These are phyloP conservation scores for Embiotoca jacksoni DNA, from an alignment of 2,113 vertebrate genomes.

Conservation along the genomic window DNA sequence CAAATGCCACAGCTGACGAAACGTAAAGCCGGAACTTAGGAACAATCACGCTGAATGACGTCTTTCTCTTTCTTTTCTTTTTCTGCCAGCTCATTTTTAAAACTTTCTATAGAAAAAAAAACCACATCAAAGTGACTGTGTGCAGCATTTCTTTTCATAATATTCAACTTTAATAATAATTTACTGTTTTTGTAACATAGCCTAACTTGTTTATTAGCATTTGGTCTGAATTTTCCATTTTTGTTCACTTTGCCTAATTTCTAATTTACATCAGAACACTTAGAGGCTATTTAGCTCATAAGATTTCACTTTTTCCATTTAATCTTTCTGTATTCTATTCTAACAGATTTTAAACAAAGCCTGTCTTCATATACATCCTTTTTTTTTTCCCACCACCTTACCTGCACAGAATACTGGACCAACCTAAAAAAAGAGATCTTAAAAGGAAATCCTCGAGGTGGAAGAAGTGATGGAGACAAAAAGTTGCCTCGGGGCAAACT, in stretches of 20 bases:
- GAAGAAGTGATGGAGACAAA: conserved; percentile 27
- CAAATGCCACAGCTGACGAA: conserved; percentile 44
- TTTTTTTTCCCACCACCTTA: conserved; percentile 46
- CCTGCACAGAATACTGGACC: background rate
- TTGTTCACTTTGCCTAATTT: background rate
- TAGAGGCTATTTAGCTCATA: conserved; percentile 10
- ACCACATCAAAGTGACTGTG: background rate
- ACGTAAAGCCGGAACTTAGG: background rate
- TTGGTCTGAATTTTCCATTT: background rate
- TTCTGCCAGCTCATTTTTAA: background rate
- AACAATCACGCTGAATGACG: background rate
- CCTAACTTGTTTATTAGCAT: background rate
- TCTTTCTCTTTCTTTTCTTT: no score
- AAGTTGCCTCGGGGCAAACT: conserved; percentile 56
- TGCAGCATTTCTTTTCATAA: background rate
- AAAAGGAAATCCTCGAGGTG: conserved; percentile 40
- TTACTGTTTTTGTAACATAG: background rate
- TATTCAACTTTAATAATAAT: background rate
- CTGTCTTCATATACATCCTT: conserved; percentile 7
- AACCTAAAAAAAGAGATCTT: conserved; percentile 12
- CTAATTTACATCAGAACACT: conserved; percentile 38
- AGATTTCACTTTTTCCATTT: conserved; percentile 32
- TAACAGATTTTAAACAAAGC: conserved; percentile 1
- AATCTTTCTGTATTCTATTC: conserved; percentile 30
- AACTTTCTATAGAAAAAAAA: background rate